Conservation (phyloP, 2,797 vertebrate species). For the Catamblyrhynchus diadema region DNA sequence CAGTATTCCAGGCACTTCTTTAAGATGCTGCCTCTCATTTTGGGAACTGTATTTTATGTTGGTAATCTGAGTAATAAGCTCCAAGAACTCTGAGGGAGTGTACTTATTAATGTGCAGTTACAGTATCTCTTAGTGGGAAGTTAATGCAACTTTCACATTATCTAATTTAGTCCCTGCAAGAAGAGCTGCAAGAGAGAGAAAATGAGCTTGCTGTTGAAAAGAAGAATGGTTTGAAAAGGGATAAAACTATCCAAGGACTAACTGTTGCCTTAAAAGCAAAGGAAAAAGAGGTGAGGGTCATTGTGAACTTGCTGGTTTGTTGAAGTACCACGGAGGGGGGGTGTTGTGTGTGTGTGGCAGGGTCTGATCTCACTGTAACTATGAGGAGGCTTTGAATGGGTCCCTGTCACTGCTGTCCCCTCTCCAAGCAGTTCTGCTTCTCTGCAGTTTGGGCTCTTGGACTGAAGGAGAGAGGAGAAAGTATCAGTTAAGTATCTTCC, state of each 20-base stretch:
- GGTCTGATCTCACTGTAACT: background rate
- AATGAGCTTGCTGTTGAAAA: slow-evolving; percentile 84
- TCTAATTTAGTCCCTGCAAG: slow-evolving; percentile 82
- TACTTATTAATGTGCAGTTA: slow-evolving; percentile 65
- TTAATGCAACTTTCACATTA: slow-evolving; percentile 65
- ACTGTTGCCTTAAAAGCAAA: slow-evolving; percentile 88
- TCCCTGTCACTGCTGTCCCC: background rate
- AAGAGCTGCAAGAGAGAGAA: slow-evolving; percentile 84
- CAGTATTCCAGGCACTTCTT: slow-evolving; percentile 25
- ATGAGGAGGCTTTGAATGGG: background rate
- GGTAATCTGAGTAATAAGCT: slow-evolving; percentile 57
- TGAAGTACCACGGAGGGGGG: rapidly evolving
- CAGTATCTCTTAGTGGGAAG: slow-evolving; percentile 59
- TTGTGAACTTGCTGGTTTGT: background rate
- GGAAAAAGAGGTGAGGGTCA: slow-evolving; percentile 86
- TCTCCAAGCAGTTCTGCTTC: background rate
- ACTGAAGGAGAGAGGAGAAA: background rate
- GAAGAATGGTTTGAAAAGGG: slow-evolving; percentile 92
- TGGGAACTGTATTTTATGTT: slow-evolving; percentile 3
- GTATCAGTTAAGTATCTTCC: background rate
- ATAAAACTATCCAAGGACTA: slow-evolving; percentile 97
- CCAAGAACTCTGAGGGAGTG: slow-evolving; percentile 55
- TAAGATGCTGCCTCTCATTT: slow-evolving; percentile 19
- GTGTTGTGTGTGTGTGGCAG: background rate
- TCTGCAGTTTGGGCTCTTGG: background rate